phyloP scores from a whole-genome alignment of 37 sponge, comb jelly and placozoan genomes.

The Axinella damicornis region DNA sequence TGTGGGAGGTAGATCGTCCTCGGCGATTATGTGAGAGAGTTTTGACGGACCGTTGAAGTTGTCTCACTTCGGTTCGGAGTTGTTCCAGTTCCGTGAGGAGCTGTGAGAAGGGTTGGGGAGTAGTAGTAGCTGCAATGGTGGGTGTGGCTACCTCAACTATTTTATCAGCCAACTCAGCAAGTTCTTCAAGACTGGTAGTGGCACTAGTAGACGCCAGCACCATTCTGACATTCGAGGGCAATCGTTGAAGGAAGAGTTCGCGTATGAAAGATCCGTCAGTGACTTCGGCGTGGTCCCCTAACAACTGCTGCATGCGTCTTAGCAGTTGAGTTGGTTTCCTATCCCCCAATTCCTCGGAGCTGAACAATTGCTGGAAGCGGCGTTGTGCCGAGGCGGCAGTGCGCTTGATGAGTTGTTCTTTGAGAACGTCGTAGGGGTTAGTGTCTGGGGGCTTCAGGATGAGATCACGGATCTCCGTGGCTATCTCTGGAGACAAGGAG shows the following conservation, averaged over 20 bases:
- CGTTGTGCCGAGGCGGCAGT: too few relatives aligned
- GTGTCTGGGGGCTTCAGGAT: too few relatives aligned
- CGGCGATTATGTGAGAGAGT: not conserved
- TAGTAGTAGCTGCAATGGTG: constrained; percentile 6
- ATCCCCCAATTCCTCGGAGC: too few relatives aligned
- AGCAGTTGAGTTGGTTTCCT: too few relatives aligned
- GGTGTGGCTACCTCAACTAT: constrained; percentile 62
- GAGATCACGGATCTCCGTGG: too few relatives aligned
- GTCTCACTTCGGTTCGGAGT: constrained; percentile 19
- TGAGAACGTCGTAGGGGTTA: too few relatives aligned
- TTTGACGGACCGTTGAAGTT: not conserved
- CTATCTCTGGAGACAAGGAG: too few relatives aligned
- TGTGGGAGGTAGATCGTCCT: not conserved
- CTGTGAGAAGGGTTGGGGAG: too few relatives aligned
- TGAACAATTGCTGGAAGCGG: too few relatives aligned
- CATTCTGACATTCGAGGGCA: constrained; percentile 54
- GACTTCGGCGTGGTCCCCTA: constrained; percentile 33
- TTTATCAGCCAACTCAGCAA: constrained; percentile 60
- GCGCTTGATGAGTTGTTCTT: too few relatives aligned
- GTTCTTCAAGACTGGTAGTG: constrained; percentile 14
- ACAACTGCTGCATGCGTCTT: constrained; percentile 52
- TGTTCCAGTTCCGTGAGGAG: constrained; percentile 12
- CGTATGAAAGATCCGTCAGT: constrained; percentile 22
- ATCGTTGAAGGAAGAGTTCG: constrained; percentile 57
- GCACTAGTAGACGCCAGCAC: constrained; percentile 55